These are phyloP conservation scores for Atherinomorus stipes DNA, from an alignment of 2,113 vertebrate species.

Conservation along the genomic window DNA sequence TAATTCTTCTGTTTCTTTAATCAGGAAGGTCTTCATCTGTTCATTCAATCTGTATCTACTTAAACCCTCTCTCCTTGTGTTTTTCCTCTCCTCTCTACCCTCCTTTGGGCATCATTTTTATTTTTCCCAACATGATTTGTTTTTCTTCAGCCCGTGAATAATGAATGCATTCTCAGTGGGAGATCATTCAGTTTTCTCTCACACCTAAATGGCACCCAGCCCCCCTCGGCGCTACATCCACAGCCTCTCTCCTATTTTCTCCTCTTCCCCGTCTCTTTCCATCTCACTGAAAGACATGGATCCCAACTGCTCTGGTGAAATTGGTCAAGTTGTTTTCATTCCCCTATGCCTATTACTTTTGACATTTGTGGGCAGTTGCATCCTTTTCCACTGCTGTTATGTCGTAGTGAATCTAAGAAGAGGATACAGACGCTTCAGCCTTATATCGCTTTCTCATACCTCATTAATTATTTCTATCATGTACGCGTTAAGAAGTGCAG, in stretches of 20 bases:
- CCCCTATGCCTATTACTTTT: slow-evolving; percentile 6
- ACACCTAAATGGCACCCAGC: slow-evolving; percentile 38
- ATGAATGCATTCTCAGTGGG: slow-evolving; percentile 51
- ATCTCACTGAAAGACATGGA: slow-evolving; percentile 9
- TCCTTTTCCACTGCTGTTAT: slow-evolving; percentile 24
- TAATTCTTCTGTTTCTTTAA: neutral
- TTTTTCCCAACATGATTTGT: slow-evolving; percentile 50
- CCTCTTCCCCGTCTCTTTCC: neutral
- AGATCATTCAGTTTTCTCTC: slow-evolving; percentile 44
- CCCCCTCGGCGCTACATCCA: slow-evolving; percentile 2
- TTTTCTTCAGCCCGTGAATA: slow-evolving; percentile 58
- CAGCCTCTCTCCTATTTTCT: neutral
- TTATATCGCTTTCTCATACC: slow-evolving; percentile 16
- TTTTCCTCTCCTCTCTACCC: neutral
- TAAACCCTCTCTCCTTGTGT: slow-evolving; percentile 7
- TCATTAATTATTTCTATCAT: slow-evolving; percentile 58
- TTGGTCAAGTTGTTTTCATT: slow-evolving; percentile 39
- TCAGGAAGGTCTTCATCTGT: neutral
- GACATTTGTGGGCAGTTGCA: slow-evolving; percentile 24
- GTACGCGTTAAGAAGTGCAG: slow-evolving; percentile 55
- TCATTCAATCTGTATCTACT: slow-evolving; percentile 2
- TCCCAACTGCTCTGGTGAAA: neutral
- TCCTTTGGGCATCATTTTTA: slow-evolving; percentile 31
- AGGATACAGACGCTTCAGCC: neutral
- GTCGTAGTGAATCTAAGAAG: slow-evolving; percentile 2